Percentiles rank a stretch among this genome's conserved stretches.
Evolutionary conservation across 1,140 invertebrate genomes (phyloP).

Genomic region (Trinorchestia longiramus): DNA sequence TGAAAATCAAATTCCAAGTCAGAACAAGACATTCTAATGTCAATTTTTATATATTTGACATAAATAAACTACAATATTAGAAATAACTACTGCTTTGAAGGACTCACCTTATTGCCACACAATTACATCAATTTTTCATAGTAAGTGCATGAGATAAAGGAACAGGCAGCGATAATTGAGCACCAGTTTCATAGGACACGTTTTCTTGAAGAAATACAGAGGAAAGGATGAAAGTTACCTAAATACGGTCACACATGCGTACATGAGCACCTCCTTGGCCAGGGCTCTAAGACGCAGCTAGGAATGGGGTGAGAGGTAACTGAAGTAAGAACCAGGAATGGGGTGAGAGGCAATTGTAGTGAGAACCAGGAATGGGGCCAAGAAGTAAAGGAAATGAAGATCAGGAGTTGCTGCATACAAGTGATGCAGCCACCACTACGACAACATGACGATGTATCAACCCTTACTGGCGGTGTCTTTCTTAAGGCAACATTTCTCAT

Average conservation of each 20-base stretch:
- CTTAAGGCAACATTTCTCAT: background rate
- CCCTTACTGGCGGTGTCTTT: background rate
- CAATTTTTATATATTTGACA: background rate
- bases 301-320: too few species aligned
- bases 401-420: background rate
- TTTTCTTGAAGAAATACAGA: too few species aligned
- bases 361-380: too few species aligned
- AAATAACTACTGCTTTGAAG: background rate
- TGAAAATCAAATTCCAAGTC: background rate
- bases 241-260: too few species aligned
- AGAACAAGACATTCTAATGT: background rate
- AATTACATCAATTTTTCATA: background rate
- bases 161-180: background rate
- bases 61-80: background rate
- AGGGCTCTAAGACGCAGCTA: too few species aligned
- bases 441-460: background rate
- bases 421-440: background rate
- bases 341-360: too few species aligned
- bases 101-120: background rate
- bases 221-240: too few species aligned
- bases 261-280: too few species aligned
- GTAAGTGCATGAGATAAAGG: background rate
- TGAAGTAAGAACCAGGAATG: too few species aligned
- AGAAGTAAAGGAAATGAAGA: background rate
- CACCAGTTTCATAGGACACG: background rate